Evolutionary conservation across 2,113 vertebrate species (phyloP), one percentile per base, ranked within the genome.

Genomic region (Desmodus rotundus): DNA sequence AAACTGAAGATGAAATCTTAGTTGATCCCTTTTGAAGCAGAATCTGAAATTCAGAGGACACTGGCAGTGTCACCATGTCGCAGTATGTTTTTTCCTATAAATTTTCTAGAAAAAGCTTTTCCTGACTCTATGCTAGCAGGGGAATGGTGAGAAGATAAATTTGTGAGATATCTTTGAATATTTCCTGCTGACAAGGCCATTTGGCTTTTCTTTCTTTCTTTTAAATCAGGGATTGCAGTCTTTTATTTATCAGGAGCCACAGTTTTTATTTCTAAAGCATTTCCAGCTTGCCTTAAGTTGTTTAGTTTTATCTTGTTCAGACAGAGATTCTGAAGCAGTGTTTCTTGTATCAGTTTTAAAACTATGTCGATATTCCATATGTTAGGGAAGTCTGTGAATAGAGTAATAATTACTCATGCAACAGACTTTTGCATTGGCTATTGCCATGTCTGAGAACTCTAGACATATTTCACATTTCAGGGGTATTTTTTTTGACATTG

Each of bases 121-220:
- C 68, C 81, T 52, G n/a, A 31, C 88, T 77, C 31, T 52, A 2
- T 16, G 15, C 12, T 54, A 7, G 52, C 36, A 56, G 38, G 41
- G 20, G 56, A 85, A 36, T 31, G 50, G 70, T 28, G 22, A 76
- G 43, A 72, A 86, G 87, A 86, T 45, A 12, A 41, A 68, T 82
- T 68, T 89, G 78, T 73, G 61, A 38, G 91, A 78, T 83, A 92
- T 16, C 73, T 45, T 77, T 0, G 1, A 70, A 12, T 78, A 67
- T 89, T 95, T 96, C 87, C 96, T 28, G 45, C 95, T 88, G 89
- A 92, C 63, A 24, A 74, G 36, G 70, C 36, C 24, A 26, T 52
- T 63, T 63, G 47, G 56, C 41, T 70, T 50, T 58, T 52, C 22
- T 33, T 7, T 36, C 45, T 19, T 5, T 67, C 31, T 74, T 73